Conservation (phyloP, 2,888 invertebrate genomes). For the Bruchidius siliquastri region DNA sequence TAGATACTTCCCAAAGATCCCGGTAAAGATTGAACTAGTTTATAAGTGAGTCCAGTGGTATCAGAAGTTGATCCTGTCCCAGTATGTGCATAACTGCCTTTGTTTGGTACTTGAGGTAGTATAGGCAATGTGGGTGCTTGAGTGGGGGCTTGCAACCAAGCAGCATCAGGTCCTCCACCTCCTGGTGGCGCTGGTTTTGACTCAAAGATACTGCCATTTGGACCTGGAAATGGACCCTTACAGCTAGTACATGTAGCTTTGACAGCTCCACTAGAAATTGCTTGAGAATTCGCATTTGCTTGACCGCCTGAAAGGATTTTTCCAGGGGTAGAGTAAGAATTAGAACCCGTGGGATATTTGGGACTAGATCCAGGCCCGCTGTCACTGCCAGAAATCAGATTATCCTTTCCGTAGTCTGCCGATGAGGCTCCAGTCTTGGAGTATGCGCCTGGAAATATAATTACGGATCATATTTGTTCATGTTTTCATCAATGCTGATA, state of each 20-base stretch:
- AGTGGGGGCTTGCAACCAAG: slow-evolving; percentile 12
- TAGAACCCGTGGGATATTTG: not conserved
- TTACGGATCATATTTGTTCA: not conserved
- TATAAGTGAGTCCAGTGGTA: slow-evolving; percentile 7
- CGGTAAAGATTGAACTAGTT: slow-evolving; percentile 18
- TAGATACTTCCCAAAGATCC: slow-evolving; percentile 20
- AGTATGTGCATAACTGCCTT: slow-evolving; percentile 1
- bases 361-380: slow-evolving; percentile 4
- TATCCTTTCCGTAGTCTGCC: not conserved
- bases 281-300: not conserved
- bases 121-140: not conserved
- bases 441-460: not conserved
- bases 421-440: not conserved
- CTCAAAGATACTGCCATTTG: slow-evolving; percentile 27
- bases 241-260: slow-evolving; percentile 16
- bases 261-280: not conserved
- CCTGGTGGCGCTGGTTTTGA: slow-evolving; percentile 22
- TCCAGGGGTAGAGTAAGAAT: slow-evolving; percentile 1
- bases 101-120: not conserved
- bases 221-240: slow-evolving; percentile 28
- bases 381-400: not conserved
- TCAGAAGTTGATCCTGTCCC: slow-evolving; percentile 5
- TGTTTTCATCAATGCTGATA: not conserved
- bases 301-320: slow-evolving; percentile 5
- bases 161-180: slow-evolving; percentile 12